phyloP scores from a whole-genome alignment of 1,140 invertebrate genomes.

The Eueides isabella region DNA sequence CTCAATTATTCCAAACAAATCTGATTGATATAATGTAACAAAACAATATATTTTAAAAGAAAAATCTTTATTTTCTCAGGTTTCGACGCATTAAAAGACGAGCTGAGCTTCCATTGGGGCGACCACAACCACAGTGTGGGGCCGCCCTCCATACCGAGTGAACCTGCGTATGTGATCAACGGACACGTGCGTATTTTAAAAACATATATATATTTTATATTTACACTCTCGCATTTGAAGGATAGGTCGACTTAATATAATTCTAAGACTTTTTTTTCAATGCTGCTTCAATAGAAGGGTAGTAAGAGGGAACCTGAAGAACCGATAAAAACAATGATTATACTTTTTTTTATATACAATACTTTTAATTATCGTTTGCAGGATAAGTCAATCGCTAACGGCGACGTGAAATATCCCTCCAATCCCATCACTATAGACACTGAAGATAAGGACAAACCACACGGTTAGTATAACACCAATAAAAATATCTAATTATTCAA shows the following conservation, averaged over 20 bases:
- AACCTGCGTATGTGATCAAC: constrained; percentile 58
- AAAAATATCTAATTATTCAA: constrained; percentile 6
- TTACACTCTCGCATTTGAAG: too few relatives aligned
- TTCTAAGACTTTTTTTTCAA: too few relatives aligned
- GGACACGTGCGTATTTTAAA: constrained; percentile 61
- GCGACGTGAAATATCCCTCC: constrained; percentile 60
- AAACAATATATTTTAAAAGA: too few relatives aligned
- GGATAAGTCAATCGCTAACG: constrained; percentile 71
- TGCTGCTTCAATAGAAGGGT: too few relatives aligned
- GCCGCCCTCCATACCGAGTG: constrained; percentile 53
- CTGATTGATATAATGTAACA: too few relatives aligned
- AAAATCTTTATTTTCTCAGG: constrained; percentile 49
- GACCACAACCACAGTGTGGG: constrained; percentile 72
- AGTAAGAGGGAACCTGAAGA: too few relatives aligned
- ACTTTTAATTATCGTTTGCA: constrained; percentile 31
- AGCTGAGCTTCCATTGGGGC: constrained; percentile 78
- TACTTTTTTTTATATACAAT: too few relatives aligned
- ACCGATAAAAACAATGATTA: too few relatives aligned
- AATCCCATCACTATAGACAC: constrained; percentile 47
- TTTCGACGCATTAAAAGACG: constrained; percentile 79
- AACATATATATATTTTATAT: too few relatives aligned
- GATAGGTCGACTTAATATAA: too few relatives aligned
- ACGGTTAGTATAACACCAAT: constrained; percentile 50
- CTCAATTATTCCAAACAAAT: too few relatives aligned
- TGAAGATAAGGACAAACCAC: constrained; percentile 62